Conservation (phyloP, 2,888 invertebrate genomes). For the Kryphioiulus occultus region DNA sequence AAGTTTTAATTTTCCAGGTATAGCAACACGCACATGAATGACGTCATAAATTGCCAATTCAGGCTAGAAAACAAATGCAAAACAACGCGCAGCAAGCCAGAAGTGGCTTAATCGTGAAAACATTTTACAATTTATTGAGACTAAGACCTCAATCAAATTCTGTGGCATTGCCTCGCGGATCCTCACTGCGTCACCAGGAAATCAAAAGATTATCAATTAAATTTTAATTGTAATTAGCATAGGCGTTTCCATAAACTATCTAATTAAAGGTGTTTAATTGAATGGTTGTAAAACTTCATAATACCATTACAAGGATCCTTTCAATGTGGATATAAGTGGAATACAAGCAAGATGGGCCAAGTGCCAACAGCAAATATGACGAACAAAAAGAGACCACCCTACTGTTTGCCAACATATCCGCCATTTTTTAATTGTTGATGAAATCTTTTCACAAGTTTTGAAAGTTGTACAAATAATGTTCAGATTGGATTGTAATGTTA, state of each 20-base stretch:
- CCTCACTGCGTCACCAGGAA: not conserved
- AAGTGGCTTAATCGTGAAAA: not conserved
- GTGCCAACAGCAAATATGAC: not conserved
- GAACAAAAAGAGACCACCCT: no score
- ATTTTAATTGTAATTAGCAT: not conserved
- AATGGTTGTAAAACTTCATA: not conserved
- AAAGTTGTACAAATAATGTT: no score
- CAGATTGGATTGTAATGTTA: no score
- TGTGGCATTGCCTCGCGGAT: not conserved
- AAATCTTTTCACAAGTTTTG: no score
- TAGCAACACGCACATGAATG: not conserved
- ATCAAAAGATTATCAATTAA: not conserved
- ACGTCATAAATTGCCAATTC: not conserved
- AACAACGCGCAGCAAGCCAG: not conserved
- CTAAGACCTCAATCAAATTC: not conserved
- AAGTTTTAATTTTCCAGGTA: constrained; percentile 18
- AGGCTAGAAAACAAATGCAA: not conserved
- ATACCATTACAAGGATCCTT: not conserved
- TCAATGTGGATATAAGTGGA: not conserved
- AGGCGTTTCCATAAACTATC: not conserved
- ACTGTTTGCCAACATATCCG: no score
- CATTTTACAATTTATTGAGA: not conserved
- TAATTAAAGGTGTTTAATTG: not conserved
- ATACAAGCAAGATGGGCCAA: not conserved
- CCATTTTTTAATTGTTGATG: no score